These are phyloP conservation scores for Seriola aureovittata DNA, from an alignment of 2,113 vertebrate genomes.

Conservation along the genomic window DNA sequence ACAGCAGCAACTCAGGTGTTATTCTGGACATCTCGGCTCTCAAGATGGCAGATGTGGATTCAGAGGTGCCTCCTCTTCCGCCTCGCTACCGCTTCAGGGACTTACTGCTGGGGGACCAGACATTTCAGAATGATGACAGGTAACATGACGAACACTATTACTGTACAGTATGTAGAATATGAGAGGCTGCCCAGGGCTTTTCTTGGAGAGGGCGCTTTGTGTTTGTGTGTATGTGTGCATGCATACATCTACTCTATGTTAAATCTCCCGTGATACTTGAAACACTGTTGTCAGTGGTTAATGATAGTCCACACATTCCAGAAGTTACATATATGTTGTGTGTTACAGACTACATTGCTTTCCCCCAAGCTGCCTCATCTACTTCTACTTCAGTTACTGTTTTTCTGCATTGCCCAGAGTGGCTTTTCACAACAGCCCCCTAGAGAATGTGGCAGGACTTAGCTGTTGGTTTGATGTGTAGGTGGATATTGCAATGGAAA, in stretches of 20 bases:
- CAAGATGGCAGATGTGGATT: constrained; percentile 92
- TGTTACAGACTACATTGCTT: neutral
- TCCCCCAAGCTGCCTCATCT: neutral
- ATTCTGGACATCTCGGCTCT: constrained; percentile 89
- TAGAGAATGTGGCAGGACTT: constrained; percentile 1
- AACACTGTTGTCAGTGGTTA: neutral
- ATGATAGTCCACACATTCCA: neutral
- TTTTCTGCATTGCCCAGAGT: constrained; percentile 36
- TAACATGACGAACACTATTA: constrained; percentile 69
- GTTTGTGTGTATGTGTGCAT: neutral
- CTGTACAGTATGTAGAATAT: neutral
- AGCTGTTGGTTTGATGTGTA: constrained; percentile 33
- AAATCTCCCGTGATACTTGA: neutral
- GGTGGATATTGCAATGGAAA: constrained; percentile 27
- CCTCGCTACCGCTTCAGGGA: constrained; percentile 97
- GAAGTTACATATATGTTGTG: neutral
- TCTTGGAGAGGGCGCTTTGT: neutral
- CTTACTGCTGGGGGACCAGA: constrained; percentile 94
- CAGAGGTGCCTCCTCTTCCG: constrained; percentile 93
- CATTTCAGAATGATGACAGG: constrained; percentile 96
- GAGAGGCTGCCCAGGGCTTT: constrained; percentile 3
- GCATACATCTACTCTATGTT: constrained; percentile 5
- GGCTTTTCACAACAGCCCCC: constrained; percentile 10
- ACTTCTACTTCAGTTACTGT: constrained; percentile 2
- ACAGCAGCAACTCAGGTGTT: constrained; percentile 86